phyloP scores from a whole-genome alignment of 2,888 invertebrate species.

The Itoplectis maculator region DNA sequence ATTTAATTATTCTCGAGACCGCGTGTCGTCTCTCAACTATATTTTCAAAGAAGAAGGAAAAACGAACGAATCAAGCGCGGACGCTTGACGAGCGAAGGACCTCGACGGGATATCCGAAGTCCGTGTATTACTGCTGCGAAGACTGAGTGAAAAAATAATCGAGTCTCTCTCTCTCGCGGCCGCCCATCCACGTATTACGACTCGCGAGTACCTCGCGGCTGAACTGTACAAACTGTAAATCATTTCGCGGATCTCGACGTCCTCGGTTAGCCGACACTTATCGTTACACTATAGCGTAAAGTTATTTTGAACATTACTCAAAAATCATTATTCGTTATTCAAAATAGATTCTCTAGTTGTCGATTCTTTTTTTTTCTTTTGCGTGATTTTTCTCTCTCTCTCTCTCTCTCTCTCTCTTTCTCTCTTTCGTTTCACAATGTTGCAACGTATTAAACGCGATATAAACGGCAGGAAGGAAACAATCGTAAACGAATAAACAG shows the following conservation, averaged over 20 bases:
- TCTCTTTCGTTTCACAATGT: conserved; percentile 18
- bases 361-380: conserved; percentile 28
- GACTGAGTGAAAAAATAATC: conserved; percentile 35
- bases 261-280: conserved; percentile 3
- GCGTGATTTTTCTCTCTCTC: conserved; percentile 15
- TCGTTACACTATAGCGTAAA: conserved; percentile 5
- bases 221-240: conserved; percentile 41
- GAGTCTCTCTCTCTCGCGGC: background rate
- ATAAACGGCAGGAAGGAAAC: conserved; percentile 52
- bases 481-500: conserved; percentile 3
- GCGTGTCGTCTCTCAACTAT: background rate
- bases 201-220: background rate
- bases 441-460: conserved; percentile 15
- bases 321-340: conserved; percentile 40
- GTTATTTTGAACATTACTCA: conserved; percentile 52
- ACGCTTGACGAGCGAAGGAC: background rate
- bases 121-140: conserved; percentile 15
- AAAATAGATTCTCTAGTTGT: conserved; percentile 46
- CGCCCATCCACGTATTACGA: background rate
- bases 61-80: background rate
- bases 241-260: conserved; percentile 5
- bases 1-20: conserved; percentile 1
- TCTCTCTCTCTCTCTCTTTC: conserved; percentile 1
- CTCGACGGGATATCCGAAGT: background rate
- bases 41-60: background rate